A percentile compares a stretch with the other conserved stretches of the same genome.
Conservation (phyloP, 2,797 vertebrate genomes). For the Craterocephalus amniculus region DNA sequence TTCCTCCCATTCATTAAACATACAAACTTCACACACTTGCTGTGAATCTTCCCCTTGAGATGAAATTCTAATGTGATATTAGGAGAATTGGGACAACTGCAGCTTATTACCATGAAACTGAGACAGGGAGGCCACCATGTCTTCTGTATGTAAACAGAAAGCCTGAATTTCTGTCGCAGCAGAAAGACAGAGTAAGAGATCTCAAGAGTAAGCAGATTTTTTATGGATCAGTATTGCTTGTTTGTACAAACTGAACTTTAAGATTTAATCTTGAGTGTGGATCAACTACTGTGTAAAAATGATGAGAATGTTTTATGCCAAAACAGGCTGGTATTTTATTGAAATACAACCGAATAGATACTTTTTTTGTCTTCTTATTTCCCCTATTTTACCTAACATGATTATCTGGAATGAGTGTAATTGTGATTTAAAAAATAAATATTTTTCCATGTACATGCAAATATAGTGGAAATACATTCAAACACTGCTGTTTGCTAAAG, state of each 20-base stretch:
- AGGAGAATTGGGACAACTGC: constrained; percentile 74
- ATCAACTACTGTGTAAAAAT: too few relatives aligned
- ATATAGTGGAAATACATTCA: too few relatives aligned
- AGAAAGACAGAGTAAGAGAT: constrained; percentile 17
- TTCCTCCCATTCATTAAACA: constrained; percentile 72
- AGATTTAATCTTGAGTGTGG: constrained; percentile 30
- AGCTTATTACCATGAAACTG: constrained; percentile 59
- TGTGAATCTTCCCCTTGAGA: constrained; percentile 66
- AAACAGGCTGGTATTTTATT: too few relatives aligned
- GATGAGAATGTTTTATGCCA: too few relatives aligned
- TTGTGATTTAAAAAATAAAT: too few relatives aligned
- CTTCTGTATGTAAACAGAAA: constrained; percentile 48
- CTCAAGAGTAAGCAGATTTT: constrained; percentile 40
- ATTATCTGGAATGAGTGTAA: too few relatives aligned
- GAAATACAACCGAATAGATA: too few relatives aligned
- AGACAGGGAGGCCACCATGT: constrained; percentile 46
- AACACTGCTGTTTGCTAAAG: too few relatives aligned
- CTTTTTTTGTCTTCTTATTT: too few relatives aligned
- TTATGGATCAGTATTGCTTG: constrained; percentile 42
- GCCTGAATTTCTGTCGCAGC: constrained; percentile 16
- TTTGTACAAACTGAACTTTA: constrained; percentile 52
- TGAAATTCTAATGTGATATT: constrained; percentile 82
- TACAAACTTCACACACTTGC: constrained; percentile 65
- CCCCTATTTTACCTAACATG: too few relatives aligned
- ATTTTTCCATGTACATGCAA: too few relatives aligned